A percentile compares a stretch with the other conserved stretches of the same genome.
Evolutionary conservation across 1,140 invertebrate species (phyloP).

Genomic region (Cecropterus lyciades): DNA sequence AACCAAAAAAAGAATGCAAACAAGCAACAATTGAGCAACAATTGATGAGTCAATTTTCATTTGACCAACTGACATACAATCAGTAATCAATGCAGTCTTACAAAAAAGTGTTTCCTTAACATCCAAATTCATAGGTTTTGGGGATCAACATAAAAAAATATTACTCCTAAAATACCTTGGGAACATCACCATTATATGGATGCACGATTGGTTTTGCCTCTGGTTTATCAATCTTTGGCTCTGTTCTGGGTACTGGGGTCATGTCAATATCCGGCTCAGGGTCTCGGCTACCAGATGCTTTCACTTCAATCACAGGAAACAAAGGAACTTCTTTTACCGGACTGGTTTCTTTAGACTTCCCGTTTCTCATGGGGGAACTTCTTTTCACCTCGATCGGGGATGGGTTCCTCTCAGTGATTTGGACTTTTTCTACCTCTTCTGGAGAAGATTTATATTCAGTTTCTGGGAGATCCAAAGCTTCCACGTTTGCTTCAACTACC

Average conservation of each 20-base stretch:
- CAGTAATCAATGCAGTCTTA: too few species aligned
- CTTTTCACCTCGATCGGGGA: conserved; percentile 9
- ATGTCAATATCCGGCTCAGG: conserved; percentile 61
- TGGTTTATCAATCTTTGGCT: conserved; percentile 53
- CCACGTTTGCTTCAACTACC: conserved; percentile 1
- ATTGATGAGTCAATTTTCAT: too few species aligned
- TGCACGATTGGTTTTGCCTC: conserved; percentile 47
- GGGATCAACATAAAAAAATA: too few species aligned
- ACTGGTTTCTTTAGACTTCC: conserved; percentile 42
- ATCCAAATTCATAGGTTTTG: too few species aligned
- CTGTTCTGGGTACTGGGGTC: conserved; percentile 49
- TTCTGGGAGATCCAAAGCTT: conserved; percentile 5
- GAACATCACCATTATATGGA: conserved; percentile 67
- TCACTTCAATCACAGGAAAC: conserved; percentile 31
- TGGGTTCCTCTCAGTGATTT: background rate
- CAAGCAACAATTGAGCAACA: too few species aligned
- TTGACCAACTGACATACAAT: too few species aligned
- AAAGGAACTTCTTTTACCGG: conserved; percentile 43
- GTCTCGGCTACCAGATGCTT: conserved; percentile 22
- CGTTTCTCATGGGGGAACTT: conserved; percentile 20
- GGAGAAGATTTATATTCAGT: background rate
- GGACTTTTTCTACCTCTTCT: background rate
- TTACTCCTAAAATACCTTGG: conserved; percentile 49
- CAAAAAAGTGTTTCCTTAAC: too few species aligned
- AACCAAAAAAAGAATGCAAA: too few species aligned